Evolutionary conservation across 2,113 vertebrate species (phyloP), one percentile per base, ranked within the genome.

Genomic region (Enhydra lutris): DNA sequence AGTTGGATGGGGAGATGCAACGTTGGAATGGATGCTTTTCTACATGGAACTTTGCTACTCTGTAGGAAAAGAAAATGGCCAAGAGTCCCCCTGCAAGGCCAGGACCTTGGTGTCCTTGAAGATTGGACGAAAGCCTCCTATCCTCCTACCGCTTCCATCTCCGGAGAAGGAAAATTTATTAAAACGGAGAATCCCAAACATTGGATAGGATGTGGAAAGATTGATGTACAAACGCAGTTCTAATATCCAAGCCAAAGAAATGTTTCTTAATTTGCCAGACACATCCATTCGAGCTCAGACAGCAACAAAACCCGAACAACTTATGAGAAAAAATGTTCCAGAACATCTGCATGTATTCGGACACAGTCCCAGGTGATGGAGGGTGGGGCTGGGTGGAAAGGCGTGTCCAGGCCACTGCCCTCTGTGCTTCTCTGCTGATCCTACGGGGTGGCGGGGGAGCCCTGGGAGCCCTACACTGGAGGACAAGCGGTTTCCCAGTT

Each of bases 361-460:
- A 65, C n/a, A 11, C 31, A 2, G 10, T 45, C 47, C 50, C 87
- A 61, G 65, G 81, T 55, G 79, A 34, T 13, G 18, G n/a, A 42
- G 1, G 0, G 52, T 47, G 45, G 20, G 90, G 31, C 65, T 29
- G 9, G 15, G 7, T 39, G 36, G 29, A 79, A 59, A 4, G n/a
- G 83, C 23, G 24, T 4, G n/a, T 59, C 45, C 17, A 1, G 15
- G 36, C 3, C 0, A 17, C 91, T 4, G 59, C 24, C 34, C 63
- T 52, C 1, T 3, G 42, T 1, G 14, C 59, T 78, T 36, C 36
- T 45, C 52, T 1, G 81, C 34, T 7, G 65, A 34, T 65, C 36
- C 1, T 31, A 52, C 50, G 29, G 0, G 2, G 31, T 3, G 1
- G 4, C 3, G 0, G 39, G 17, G 17, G 24, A 13, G 9, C 2